phyloP scores from a whole-genome alignment of 2,888 invertebrate species.

The Philhelius pedissequus region DNA sequence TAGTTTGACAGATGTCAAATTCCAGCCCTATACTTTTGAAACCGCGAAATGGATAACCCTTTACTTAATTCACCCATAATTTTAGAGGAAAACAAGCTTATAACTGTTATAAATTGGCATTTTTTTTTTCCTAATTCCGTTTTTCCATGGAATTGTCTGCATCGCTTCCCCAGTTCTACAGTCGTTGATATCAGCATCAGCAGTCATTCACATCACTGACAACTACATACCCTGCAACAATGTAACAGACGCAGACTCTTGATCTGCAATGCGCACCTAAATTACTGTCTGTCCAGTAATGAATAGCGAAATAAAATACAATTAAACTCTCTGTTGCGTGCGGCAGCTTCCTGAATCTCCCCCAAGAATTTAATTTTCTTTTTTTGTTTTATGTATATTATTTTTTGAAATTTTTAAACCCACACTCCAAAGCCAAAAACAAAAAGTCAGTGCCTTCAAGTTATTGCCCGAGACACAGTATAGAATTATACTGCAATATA shows the following conservation, averaged over 20 bases:
- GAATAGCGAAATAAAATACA: constrained; percentile 6
- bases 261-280: not conserved
- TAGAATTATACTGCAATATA: not conserved
- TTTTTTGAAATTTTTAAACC: not conserved
- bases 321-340: not conserved
- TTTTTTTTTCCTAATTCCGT: too few species aligned
- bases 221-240: not conserved
- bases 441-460: not conserved
- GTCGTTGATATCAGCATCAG: not conserved
- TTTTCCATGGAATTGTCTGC: too few species aligned
- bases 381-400: not conserved
- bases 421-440: not conserved
- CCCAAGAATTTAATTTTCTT: not conserved
- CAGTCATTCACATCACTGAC: too few species aligned
- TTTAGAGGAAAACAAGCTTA: too few species aligned
- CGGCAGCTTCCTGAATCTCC: not conserved
- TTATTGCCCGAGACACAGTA: not conserved
- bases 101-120: too few species aligned
- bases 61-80: too few species aligned
- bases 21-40: too few species aligned
- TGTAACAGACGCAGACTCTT: not conserved
- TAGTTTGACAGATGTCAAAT: too few species aligned
- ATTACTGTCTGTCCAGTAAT: not conserved
- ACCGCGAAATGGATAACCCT: too few species aligned
- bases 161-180: not conserved